A percentile compares a stretch with the other conserved stretches of the same genome.
phyloP scores from a whole-genome alignment of 2,888 invertebrate species.

The Cinara cedri region DNA sequence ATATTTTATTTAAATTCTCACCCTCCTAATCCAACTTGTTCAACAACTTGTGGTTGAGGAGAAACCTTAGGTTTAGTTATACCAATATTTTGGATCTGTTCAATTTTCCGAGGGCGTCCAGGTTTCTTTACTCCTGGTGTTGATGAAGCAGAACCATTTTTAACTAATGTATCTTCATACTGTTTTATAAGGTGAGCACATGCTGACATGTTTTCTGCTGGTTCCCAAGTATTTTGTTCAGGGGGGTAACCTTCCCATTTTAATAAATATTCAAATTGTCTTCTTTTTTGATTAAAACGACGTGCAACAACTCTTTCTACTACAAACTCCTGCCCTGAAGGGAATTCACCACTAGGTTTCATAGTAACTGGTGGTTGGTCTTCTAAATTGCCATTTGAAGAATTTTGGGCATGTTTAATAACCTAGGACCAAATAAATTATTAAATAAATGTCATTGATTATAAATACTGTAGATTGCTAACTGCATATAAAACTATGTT shows the following conservation, averaged over 20 bases:
- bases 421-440: constrained; percentile 15
- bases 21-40: constrained; percentile 41
- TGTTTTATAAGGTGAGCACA: constrained; percentile 80
- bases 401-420: not conserved
- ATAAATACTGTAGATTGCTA: too few relatives aligned
- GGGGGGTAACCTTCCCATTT: constrained; percentile 84
- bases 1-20: not conserved
- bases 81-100: constrained; percentile 47
- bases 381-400: constrained; percentile 41
- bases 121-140: constrained; percentile 26
- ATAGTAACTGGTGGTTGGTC: constrained; percentile 45
- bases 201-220: constrained; percentile 75
- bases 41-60: constrained; percentile 28
- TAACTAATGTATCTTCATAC: constrained; percentile 67
- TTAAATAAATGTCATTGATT: too few relatives aligned
- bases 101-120: constrained; percentile 49
- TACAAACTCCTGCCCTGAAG: constrained; percentile 68
- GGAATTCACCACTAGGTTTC: constrained; percentile 62
- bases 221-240: constrained; percentile 86
- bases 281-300: constrained; percentile 76
- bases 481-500: too few relatives aligned
- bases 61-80: constrained; percentile 37
- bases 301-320: constrained; percentile 86
- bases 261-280: constrained; percentile 80
- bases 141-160: constrained; percentile 31